Percentiles rank a stretch among this genome's conserved stretches.
Evolutionary conservation across 2,113 vertebrate species (phyloP).

Genomic region (Corapipo altera): DNA sequence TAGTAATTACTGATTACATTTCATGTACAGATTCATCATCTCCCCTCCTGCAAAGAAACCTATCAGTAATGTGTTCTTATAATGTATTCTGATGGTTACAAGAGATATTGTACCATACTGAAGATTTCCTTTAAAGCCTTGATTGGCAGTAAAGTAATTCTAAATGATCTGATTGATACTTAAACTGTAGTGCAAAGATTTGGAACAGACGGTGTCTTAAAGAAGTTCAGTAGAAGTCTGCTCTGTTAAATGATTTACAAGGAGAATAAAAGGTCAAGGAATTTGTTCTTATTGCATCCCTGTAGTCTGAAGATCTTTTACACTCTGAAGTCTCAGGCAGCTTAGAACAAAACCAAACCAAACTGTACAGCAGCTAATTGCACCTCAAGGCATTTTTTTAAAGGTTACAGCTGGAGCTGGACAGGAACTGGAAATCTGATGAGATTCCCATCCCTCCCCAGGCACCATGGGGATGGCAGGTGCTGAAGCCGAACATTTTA

Average conservation of each 20-base stretch:
- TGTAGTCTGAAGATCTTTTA: constrained; percentile 12
- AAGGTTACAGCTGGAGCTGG: constrained; percentile 42
- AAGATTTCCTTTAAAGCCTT: not conserved
- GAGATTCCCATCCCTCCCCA: not conserved
- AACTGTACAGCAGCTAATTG: constrained; percentile 34
- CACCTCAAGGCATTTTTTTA: constrained; percentile 36
- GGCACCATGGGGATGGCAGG: not conserved
- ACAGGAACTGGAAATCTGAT: constrained; percentile 10
- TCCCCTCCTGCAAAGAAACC: not conserved
- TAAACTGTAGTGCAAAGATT: not conserved
- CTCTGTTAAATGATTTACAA: not conserved
- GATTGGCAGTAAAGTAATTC: not conserved
- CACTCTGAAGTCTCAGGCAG: not conserved
- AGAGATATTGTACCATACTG: not conserved
- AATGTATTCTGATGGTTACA: not conserved
- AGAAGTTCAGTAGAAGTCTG: not conserved
- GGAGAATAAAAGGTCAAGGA: constrained; percentile 46
- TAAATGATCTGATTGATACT: not conserved
- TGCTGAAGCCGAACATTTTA: not conserved
- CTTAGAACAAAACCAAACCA: not conserved
- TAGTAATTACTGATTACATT: not conserved
- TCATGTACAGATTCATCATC: not conserved
- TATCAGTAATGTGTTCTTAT: not conserved
- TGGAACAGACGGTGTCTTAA: not conserved
- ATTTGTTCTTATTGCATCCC: constrained; percentile 1